phyloP scores from a whole-genome alignment of 2,113 vertebrate species.

The Bos indicus region DNA sequence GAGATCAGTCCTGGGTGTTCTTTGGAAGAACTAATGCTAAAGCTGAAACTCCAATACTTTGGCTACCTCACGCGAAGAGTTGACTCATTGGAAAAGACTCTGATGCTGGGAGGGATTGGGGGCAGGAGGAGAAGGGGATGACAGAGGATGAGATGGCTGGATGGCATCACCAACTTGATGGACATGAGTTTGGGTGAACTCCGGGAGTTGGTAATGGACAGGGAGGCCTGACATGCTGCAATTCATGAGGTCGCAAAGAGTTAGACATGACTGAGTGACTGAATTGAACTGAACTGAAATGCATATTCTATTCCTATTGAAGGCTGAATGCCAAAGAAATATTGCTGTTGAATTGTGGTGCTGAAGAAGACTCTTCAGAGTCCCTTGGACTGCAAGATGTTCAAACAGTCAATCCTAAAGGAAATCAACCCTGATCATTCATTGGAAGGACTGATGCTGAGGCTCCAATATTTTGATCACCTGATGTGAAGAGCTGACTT shows the following conservation, averaged over 20 bases:
- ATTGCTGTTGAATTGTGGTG: neutral
- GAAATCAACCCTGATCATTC: neutral
- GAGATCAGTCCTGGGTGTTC: fast-evolving
- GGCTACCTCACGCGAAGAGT: too few species aligned
- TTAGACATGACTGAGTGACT: too few species aligned
- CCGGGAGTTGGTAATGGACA: too few species aligned
- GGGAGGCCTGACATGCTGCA: too few species aligned
- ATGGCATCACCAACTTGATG: fast-evolving
- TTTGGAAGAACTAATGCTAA: too few species aligned
- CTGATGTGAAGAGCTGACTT: neutral
- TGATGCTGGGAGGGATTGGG: too few species aligned
- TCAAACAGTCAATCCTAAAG: neutral
- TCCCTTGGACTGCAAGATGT: neutral
- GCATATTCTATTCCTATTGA: neutral
- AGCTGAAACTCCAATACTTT: too few species aligned
- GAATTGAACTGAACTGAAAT: too few species aligned
- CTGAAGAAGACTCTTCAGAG: neutral
- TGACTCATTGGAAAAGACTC: too few species aligned
- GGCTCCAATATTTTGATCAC: neutral
- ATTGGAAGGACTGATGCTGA: neutral
- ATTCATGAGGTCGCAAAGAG: too few species aligned
- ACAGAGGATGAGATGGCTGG: too few species aligned
- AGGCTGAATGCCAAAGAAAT: neutral
- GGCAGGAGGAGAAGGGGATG: too few species aligned
- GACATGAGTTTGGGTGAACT: fast-evolving